Evolutionary conservation across 2,113 vertebrate genomes (phyloP), one percentile per base, ranked within the genome.

Genomic region (Toxotes jaculatrix): DNA sequence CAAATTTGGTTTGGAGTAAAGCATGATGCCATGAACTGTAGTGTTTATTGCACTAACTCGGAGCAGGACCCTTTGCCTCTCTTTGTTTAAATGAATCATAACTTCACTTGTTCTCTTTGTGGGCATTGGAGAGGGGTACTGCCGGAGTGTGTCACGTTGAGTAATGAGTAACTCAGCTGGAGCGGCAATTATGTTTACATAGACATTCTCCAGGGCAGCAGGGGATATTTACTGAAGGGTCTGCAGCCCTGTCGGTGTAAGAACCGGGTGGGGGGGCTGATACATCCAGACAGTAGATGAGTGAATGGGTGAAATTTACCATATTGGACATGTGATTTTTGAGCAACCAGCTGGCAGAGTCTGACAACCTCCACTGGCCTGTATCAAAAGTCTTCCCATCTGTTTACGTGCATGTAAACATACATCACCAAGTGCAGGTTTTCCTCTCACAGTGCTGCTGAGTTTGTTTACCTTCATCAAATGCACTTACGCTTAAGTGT

Each of bases 81-180:
- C 88, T 38, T 69, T 88, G 89, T 92, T 88, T 87, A 75, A 84
- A 69, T 9, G 55, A 89, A 74, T 86, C 84, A 49, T 67, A 80
- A 56, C 57, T 86, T 75, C 17, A 34, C 82, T 73, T 27, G 75
- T 81, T 87, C 64, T 53, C 71, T 31, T 56, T 66, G 85, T 80
- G 80, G 88, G 86, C 85, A 92, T 9, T 3, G 9, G n/a, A 67
- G 45, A 43, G 74, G 72, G 68, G 16, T 19, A 57, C 56, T 61
- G 78, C 36, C 2, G 13, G 38, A 0, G 8, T 49, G 57, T 78
- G 89, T 89, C 88, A 81, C 10, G 12, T 17, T 86, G 89, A 91
- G 57, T 88, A 78, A 92, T 67, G 77, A 88, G 72, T 63, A 91
- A 65, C 66, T 92, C 80, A 92, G 88, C 88, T 88, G 85, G 76